Conservation (phyloP, 2,888 invertebrate species). For the Nudaria mundana region DNA sequence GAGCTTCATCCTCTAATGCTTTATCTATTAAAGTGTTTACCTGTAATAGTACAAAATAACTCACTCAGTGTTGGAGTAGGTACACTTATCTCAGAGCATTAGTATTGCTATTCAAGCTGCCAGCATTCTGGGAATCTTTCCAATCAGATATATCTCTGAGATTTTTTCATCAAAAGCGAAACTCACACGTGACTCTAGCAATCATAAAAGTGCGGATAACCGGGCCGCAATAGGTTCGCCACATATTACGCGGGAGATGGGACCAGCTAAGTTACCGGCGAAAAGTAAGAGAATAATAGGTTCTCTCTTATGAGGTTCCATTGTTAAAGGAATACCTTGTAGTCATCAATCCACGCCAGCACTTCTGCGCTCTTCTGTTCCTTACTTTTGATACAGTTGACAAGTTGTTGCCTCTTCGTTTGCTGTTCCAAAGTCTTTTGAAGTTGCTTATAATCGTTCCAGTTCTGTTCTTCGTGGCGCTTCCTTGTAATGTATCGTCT, state of each 20-base stretch:
- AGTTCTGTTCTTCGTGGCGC: slow-evolving; percentile 60
- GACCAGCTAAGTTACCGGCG: no score
- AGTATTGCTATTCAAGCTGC: no score
- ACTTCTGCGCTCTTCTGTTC: slow-evolving; percentile 49
- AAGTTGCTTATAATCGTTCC: slow-evolving; percentile 61
- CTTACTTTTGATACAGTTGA: slow-evolving; percentile 54
- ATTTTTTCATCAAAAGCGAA: no score
- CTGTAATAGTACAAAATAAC: slow-evolving; percentile 35
- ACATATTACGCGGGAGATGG: no score
- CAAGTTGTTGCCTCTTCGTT: slow-evolving; percentile 38
- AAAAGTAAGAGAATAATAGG: no score
- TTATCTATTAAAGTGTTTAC: slow-evolving; percentile 46
- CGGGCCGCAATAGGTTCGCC: no score
- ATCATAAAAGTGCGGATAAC: no score
- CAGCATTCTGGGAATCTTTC: no score
- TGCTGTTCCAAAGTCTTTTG: slow-evolving; percentile 47
- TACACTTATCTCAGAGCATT: no score
- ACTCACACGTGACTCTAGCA: no score
- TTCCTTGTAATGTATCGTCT: slow-evolving; percentile 67
- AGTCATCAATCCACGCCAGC: slow-evolving; percentile 50
- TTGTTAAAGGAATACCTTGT: slow-evolving; percentile 51
- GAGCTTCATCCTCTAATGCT: slow-evolving; percentile 52
- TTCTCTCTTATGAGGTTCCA: slow-evolving; percentile 46
- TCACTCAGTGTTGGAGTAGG: no score
- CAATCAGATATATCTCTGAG: no score